Conservation (phyloP, 1,140 invertebrate genomes). For the Lepidurus apus region DNA sequence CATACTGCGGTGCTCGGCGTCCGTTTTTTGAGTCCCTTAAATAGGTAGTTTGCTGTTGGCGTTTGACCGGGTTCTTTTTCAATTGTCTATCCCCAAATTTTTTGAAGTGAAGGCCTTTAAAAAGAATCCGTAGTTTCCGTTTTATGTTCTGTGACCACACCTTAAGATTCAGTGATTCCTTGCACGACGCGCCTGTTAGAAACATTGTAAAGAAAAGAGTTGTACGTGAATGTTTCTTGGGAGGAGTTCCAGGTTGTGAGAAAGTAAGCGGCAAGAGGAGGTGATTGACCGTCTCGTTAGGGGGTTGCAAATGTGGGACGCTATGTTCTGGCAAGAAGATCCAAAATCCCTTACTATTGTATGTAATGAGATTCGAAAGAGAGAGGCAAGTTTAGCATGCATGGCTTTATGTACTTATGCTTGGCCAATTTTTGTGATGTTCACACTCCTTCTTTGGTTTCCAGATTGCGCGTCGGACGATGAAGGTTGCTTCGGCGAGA, state of each 20-base stretch:
- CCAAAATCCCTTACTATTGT: not conserved
- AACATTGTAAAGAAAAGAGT: not conserved
- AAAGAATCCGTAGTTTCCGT: too few species aligned
- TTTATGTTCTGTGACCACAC: too few species aligned
- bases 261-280: not conserved
- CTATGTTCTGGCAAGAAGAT: not conserved
- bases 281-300: slow-evolving; percentile 13
- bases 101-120: too few species aligned
- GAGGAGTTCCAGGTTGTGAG: not conserved
- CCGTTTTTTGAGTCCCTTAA: too few species aligned
- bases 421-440: not conserved
- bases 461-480: not conserved
- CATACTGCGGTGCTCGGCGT: too few species aligned
- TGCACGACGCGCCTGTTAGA: not conserved
- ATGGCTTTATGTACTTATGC: not conserved
- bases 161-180: not conserved
- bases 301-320: not conserved
- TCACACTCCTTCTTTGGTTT: not conserved
- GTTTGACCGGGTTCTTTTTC: too few species aligned
- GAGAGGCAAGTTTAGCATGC: not conserved
- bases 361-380: not conserved
- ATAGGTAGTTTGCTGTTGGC: too few species aligned
- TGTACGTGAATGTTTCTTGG: not conserved
- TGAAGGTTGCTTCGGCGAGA: not conserved
- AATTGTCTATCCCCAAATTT: too few species aligned